phyloP scores from a whole-genome alignment of 2,113 vertebrate species.

The Xenopus borealis region DNA sequence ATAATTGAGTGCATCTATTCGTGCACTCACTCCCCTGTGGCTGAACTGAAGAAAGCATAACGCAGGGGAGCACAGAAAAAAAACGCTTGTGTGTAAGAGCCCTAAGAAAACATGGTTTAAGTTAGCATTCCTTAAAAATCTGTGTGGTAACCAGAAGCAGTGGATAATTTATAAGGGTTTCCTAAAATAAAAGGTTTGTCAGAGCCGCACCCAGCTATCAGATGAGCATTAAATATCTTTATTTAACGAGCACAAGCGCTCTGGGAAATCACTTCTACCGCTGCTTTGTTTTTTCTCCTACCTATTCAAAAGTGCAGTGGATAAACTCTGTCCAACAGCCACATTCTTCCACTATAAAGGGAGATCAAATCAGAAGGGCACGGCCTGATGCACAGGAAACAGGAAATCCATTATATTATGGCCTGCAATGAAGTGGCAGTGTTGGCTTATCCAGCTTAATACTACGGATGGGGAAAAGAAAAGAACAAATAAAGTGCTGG shows the following conservation, averaged over 20 bases:
- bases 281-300: constrained; percentile 35
- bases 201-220: constrained; percentile 19
- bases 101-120: too few relatives aligned
- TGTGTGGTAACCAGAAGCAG: background rate
- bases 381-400: constrained; percentile 19
- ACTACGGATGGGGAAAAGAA: too few relatives aligned
- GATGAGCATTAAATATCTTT: constrained; percentile 11
- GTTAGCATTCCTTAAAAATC: too few relatives aligned
- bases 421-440: background rate
- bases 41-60: too few relatives aligned
- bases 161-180: constrained; percentile 18
- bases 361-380: constrained; percentile 14
- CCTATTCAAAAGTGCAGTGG: constrained; percentile 35
- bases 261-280: constrained; percentile 8
- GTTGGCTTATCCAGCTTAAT: too few relatives aligned
- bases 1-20: too few relatives aligned
- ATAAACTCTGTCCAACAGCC: constrained; percentile 14
- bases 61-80: too few relatives aligned
- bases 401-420: constrained; percentile 23
- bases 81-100: too few relatives aligned
- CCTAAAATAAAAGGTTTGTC: constrained; percentile 27
- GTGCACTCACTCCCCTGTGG: too few relatives aligned
- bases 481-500: too few relatives aligned
- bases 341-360: constrained; percentile 4
- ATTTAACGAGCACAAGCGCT: background rate